These are phyloP conservation scores for Lepus townsendii DNA, from an alignment of 2,797 vertebrate genomes.

Conservation along the genomic window DNA sequence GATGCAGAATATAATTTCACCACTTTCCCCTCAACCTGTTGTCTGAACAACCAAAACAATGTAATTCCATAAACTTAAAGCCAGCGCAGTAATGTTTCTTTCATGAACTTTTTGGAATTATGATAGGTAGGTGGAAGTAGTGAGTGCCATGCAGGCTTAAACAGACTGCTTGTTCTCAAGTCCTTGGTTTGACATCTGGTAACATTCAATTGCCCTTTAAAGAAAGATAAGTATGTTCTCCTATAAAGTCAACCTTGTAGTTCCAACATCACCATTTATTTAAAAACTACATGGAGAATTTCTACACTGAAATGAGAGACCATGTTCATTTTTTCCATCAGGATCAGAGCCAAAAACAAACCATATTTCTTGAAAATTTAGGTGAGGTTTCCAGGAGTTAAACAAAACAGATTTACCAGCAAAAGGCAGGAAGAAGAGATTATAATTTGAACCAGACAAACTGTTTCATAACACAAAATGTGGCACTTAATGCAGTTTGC, in stretches of 20 bases:
- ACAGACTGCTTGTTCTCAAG: background rate
- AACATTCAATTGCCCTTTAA: slow-evolving; percentile 18
- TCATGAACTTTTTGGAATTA: background rate
- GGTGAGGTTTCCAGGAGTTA: slow-evolving; percentile 76
- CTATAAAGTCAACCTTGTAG: slow-evolving; percentile 47
- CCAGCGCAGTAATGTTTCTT: background rate
- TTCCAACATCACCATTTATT: slow-evolving; percentile 28
- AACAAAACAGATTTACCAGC: slow-evolving; percentile 77
- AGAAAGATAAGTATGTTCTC: slow-evolving; percentile 48
- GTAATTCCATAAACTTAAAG: background rate
- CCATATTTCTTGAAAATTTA: slow-evolving; percentile 72
- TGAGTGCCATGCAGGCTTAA: background rate
- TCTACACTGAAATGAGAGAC: slow-evolving; percentile 67
- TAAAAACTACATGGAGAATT: slow-evolving; percentile 58
- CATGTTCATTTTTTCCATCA: slow-evolving; percentile 81
- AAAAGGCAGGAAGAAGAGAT: slow-evolving; percentile 71
- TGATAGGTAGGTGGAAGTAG: background rate
- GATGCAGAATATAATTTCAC: background rate
- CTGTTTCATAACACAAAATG: slow-evolving; percentile 71
- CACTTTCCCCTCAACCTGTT: background rate
- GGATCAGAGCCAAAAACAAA: slow-evolving; percentile 77
- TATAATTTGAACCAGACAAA: slow-evolving; percentile 76
- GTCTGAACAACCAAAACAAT: slow-evolving; percentile 29
- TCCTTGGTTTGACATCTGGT: background rate
- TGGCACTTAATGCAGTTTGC: slow-evolving; percentile 63